Evolutionary conservation across 2,113 vertebrate species (phyloP).

Genomic region (Scomber colias): DNA sequence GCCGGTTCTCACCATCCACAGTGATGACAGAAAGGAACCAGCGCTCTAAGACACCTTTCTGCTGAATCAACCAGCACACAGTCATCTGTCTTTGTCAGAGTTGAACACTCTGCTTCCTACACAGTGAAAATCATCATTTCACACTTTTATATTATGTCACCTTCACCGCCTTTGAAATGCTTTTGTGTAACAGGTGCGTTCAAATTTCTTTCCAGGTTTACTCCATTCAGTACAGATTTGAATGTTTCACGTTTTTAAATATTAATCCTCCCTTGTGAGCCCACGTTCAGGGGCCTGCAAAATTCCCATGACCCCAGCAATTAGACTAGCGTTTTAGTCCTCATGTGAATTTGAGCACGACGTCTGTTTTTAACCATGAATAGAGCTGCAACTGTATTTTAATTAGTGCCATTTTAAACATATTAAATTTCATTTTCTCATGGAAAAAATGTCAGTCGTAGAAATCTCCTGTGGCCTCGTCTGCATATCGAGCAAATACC

Average conservation of each 20-base stretch:
- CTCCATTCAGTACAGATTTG: conserved; percentile 11
- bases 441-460: neutral
- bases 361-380: neutral
- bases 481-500: neutral
- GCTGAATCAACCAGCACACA: conserved; percentile 13
- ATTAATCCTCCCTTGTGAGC: neutral
- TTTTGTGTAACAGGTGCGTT: conserved; percentile 14
- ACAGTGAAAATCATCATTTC: conserved; percentile 5
- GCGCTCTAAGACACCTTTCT: neutral
- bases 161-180: neutral
- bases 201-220: neutral
- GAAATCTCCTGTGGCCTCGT: neutral
- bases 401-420: neutral
- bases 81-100: neutral
- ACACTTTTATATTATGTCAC: conserved; percentile 12
- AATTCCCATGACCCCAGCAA: conserved; percentile 42
- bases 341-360: conserved; percentile 29
- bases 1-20: neutral
- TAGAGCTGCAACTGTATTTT: conserved; percentile 8
- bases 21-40: neutral
- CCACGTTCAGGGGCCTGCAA: neutral
- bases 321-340: conserved; percentile 8
- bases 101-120: conserved; percentile 10
- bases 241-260: conserved; percentile 18
- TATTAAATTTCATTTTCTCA: neutral